A percentile compares a stretch with the other conserved stretches of the same genome.
Evolutionary conservation across 1,140 invertebrate genomes (phyloP).

Genomic region (Eciton burchellii): DNA sequence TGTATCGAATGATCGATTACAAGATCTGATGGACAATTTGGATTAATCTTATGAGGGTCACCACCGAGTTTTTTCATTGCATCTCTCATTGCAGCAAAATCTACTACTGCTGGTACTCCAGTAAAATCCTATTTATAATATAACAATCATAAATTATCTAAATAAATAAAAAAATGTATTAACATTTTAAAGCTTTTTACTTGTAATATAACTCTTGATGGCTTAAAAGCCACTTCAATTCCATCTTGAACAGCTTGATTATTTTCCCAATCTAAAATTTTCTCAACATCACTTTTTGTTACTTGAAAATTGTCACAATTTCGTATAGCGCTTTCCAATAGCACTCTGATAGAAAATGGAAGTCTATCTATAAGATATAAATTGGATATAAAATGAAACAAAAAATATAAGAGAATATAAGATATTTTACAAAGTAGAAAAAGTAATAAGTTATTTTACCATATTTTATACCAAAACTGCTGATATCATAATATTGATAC

Average conservation of each 20-base stretch:
- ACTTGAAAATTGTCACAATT: slow-evolving; percentile 99
- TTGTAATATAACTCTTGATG: slow-evolving; percentile 97
- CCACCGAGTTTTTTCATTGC: slow-evolving; percentile 95
- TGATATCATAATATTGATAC: slow-evolving; percentile 92
- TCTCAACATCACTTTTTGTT: slow-evolving; percentile 94
- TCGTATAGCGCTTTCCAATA: slow-evolving; percentile 97
- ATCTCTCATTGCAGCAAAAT: slow-evolving; percentile 99
- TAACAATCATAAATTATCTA: slow-evolving; percentile 27
- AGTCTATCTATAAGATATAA: slow-evolving; percentile 88
- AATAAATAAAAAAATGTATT: neutral
- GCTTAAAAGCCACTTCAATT: slow-evolving; percentile 98
- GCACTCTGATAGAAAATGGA: slow-evolving; percentile 97
- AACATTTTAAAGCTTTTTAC: slow-evolving; percentile 82
- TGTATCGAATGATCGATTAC: slow-evolving; percentile 99
- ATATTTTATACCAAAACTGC: slow-evolving; percentile 90
- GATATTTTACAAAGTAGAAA: neutral
- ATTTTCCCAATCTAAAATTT: slow-evolving; percentile 95
- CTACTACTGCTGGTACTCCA: slow-evolving; percentile 99
- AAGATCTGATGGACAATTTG: slow-evolving; percentile 98
- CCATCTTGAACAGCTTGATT: slow-evolving; percentile 89
- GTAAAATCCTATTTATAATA: slow-evolving; percentile 92
- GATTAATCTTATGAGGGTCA: slow-evolving; percentile 97
- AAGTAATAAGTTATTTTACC: slow-evolving; percentile 86
- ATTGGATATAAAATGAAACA: slow-evolving; percentile 8
- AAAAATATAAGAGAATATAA: too few relatives aligned